A percentile compares a stretch with the other conserved stretches of the same genome.
These are phyloP conservation scores for Cephalopholis sonnerati DNA, from an alignment of 2,113 vertebrate species.

Conservation along the genomic window DNA sequence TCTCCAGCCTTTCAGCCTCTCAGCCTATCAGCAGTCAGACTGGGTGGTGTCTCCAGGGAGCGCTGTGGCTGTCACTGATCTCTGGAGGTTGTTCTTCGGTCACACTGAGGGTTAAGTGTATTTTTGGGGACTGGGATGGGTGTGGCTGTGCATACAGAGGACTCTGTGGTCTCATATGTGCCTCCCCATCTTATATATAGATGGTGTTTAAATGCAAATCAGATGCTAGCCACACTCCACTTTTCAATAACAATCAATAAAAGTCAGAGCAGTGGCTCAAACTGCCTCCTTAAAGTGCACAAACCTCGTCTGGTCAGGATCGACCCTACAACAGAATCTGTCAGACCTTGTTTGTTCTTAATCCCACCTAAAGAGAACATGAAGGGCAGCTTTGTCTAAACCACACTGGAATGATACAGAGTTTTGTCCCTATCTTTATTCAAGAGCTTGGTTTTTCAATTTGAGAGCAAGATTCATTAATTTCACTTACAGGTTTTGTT, in stretches of 20 bases:
- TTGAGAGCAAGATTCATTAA: no score
- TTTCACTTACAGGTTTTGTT: no score
- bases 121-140: slow-evolving; percentile 41
- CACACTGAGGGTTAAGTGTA: slow-evolving; percentile 38
- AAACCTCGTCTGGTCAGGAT: not conserved
- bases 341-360: not conserved
- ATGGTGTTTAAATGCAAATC: no score
- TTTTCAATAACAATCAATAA: not conserved
- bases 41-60: no score
- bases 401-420: not conserved
- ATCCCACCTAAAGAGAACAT: not conserved
- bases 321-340: no score
- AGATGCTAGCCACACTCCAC: not conserved
- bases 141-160: slow-evolving; percentile 14
- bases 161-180: slow-evolving; percentile 32
- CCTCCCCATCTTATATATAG: not conserved
- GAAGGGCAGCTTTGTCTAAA: not conserved
- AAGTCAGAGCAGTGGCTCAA: not conserved
- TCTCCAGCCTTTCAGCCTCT: no score
- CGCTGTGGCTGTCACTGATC: no score
- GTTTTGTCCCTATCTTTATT: no score
- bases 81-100: slow-evolving; percentile 14
- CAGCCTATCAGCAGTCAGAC: no score
- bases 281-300: not conserved
- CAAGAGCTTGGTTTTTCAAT: no score